phyloP scores from a whole-genome alignment of 2,797 vertebrate genomes.

The Melanotaenia trifasciata region DNA sequence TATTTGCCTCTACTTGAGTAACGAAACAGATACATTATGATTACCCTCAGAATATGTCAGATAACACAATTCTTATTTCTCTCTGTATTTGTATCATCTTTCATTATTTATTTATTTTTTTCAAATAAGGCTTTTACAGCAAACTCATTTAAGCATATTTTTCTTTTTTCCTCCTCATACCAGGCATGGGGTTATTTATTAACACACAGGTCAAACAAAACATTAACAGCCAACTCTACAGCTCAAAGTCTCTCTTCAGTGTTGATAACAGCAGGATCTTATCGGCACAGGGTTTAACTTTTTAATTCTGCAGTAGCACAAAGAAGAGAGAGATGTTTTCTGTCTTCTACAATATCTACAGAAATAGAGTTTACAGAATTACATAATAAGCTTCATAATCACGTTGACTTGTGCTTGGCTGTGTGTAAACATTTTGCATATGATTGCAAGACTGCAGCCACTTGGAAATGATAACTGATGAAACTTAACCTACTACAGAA shows the following conservation, averaged over 20 bases:
- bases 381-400: conserved; percentile 4
- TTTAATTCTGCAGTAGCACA: background rate
- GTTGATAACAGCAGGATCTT: conserved; percentile 34
- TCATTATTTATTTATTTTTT: background rate
- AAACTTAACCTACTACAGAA: background rate
- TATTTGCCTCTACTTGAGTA: background rate
- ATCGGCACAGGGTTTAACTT: background rate
- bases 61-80: background rate
- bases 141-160: conserved; percentile 8
- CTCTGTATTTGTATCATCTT: background rate
- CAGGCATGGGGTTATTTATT: conserved; percentile 55
- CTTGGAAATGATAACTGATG: background rate
- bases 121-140: background rate
- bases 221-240: conserved; percentile 43
- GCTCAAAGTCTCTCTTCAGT: conserved; percentile 49
- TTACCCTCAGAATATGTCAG: background rate
- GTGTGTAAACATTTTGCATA: conserved; percentile 2
- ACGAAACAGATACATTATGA: background rate
- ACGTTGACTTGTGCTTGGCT: background rate
- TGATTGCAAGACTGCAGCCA: too few species aligned
- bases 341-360: conserved; percentile 11
- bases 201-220: conserved; percentile 30
- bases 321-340: conserved; percentile 3
- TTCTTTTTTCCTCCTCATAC: background rate
- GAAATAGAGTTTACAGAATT: background rate